Evolutionary conservation across 2,113 vertebrate species (phyloP).

Genomic region (Marmota monax): DNA sequence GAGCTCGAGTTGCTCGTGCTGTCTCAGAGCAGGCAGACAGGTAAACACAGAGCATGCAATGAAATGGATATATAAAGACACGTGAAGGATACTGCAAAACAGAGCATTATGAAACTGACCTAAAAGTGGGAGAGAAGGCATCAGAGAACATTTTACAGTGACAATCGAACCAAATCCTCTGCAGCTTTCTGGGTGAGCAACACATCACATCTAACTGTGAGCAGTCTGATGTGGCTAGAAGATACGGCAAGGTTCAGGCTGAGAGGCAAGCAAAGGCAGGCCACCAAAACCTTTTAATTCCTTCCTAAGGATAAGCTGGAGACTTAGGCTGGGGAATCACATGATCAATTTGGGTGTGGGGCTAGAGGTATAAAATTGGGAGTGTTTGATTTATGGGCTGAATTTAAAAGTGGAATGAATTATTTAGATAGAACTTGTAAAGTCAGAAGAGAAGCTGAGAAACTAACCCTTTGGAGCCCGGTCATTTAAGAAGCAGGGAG

Average conservation of each 20-base stretch:
- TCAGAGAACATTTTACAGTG: neutral
- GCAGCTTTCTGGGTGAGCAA: neutral
- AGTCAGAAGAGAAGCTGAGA: constrained; percentile 17
- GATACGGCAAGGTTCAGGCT: neutral
- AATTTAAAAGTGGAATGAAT: neutral
- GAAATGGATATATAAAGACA: neutral
- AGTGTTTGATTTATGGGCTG: constrained; percentile 37
- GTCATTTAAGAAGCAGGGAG: neutral
- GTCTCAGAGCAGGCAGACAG: neutral
- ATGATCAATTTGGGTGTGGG: neutral
- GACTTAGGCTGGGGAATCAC: neutral
- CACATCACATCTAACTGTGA: neutral
- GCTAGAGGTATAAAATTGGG: neutral
- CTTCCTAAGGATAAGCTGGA: neutral
- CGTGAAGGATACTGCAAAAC: neutral
- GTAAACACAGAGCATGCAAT: neutral
- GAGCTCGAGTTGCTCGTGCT: neutral
- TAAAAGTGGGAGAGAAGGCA: neutral
- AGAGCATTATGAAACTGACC: neutral
- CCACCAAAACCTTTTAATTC: neutral
- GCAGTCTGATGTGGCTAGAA: neutral
- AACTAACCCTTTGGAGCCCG: neutral
- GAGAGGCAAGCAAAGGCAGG: neutral
- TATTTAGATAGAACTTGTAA: neutral
- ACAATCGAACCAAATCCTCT: neutral